These are phyloP conservation scores for Megalonaias nervosa DNA, from an alignment of 1,140 invertebrate species.

Conservation along the genomic window DNA sequence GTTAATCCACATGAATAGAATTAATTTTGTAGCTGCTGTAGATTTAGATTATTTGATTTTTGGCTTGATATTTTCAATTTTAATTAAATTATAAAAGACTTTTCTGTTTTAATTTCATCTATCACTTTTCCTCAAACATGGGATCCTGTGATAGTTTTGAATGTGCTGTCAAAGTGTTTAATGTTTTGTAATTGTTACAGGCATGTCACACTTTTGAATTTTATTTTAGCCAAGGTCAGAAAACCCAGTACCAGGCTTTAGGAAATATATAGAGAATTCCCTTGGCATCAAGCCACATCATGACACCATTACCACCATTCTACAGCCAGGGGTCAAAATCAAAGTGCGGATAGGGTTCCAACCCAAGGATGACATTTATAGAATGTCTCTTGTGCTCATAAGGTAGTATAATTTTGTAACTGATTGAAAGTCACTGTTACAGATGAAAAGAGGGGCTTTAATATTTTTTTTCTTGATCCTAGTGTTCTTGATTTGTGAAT, in stretches of 20 bases:
- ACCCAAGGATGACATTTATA: conserved; percentile 72
- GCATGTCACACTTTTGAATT: background rate
- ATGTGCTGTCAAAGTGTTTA: conserved; percentile 18
- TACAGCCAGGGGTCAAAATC: conserved; percentile 73
- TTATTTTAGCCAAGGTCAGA: conserved; percentile 43
- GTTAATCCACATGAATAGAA: no score
- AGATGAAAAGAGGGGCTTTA: no score
- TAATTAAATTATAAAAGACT: no score
- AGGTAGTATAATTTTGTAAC: conserved; percentile 55
- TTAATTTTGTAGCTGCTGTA: no score
- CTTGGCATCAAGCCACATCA: conserved; percentile 70
- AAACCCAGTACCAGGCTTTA: conserved; percentile 68
- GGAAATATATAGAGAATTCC: conserved; percentile 71
- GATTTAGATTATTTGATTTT: no score
- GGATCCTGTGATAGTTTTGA: background rate
- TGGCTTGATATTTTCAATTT: no score
- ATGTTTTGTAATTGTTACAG: conserved; percentile 6
- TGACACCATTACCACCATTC: conserved; percentile 72
- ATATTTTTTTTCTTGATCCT: no score
- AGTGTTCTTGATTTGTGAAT: no score
- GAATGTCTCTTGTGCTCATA: conserved; percentile 74
- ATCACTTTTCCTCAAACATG: no score
- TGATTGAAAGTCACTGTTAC: no score
- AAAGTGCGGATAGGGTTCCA: conserved; percentile 74
- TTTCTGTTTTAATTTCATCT: no score